Evolutionary conservation across 1,140 invertebrate species (phyloP), one percentile per base, ranked within the genome.

Genomic region (Drosophila setifemur): DNA sequence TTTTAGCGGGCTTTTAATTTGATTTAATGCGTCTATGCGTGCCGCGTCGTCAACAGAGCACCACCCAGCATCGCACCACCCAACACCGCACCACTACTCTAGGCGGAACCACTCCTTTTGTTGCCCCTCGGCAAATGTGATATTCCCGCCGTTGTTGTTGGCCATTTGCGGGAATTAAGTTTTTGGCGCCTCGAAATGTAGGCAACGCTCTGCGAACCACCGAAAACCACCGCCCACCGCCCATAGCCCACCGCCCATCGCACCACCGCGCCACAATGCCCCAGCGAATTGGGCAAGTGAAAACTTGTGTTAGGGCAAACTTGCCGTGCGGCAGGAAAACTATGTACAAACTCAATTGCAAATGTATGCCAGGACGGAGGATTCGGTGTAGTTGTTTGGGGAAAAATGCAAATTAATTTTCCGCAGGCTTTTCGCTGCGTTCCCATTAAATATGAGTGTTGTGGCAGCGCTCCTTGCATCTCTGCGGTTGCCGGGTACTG

Each of bases 21-120:
- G 81, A 86, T 86, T 86, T 86, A 86, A 86, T 87, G 81, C 73
- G 82, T 87, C 76, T 81, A 81, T 58, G 76, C 81, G 82, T 76
- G 74, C 66, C 71, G 60, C 53, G 21, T 70, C 29, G 42, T 35
- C 49, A 72, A n/a, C n/a, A n/a, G n/a, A n/a, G 37, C 43, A 37
- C 58, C 21, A 0, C 37, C 23, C 18, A 12, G 4, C 11, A 4
- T 12, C 31, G 1, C 14, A 37, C 33, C 33, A 7, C 33, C 33
- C 14, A 14, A 14, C 28, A 14, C 25, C 26, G 2, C 18, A 23
- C 19, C 39, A 11, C 39, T 23, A 29, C 33, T 45, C 50, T 5
- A n/a, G n/a, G n/a, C n/a, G n/a, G n/a, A n/a, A n/a, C n/a, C n/a
- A n/a, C n/a, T n/a, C n/a, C 12, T 68, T 33, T 12, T 71, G 28